Evolutionary conservation across 2,797 vertebrate genomes (phyloP).

Genomic region (Cossypha dichroa): DNA sequence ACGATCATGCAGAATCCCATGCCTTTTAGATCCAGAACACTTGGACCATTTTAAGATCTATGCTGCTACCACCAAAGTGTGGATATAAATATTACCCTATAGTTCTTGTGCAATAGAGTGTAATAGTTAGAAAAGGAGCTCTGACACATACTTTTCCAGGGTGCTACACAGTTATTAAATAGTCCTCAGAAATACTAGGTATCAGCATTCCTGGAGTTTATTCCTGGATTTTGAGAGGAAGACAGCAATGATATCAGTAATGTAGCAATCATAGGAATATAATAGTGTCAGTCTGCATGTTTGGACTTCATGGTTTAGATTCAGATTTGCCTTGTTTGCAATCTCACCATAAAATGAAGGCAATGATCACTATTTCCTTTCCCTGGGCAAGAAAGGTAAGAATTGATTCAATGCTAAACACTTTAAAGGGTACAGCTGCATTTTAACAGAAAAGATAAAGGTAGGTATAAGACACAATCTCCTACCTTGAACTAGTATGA

Average conservation of each 20-base stretch:
- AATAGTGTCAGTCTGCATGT: not conserved
- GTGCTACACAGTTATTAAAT: not conserved
- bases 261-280: not conserved
- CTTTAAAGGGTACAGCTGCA: not conserved
- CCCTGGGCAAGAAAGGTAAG: not conserved
- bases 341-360: not conserved
- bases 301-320: not conserved
- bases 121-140: not conserved
- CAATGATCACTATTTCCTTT: not conserved
- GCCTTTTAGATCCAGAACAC: not conserved
- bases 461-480: not conserved
- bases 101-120: not conserved
- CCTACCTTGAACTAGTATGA: not conserved
- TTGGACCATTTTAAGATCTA: not conserved
- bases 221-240: not conserved
- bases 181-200: not conserved
- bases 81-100: not conserved
- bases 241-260: not conserved
- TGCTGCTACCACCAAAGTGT: not conserved
- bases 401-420: not conserved
- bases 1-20: not conserved
- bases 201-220: not conserved
- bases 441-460: not conserved
- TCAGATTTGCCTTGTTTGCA: not conserved
- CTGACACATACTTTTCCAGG: not conserved